A percentile compares a stretch with the other conserved stretches of the same genome.
Conservation (phyloP, 1,140 invertebrate species). For the Uloborus diversus region DNA sequence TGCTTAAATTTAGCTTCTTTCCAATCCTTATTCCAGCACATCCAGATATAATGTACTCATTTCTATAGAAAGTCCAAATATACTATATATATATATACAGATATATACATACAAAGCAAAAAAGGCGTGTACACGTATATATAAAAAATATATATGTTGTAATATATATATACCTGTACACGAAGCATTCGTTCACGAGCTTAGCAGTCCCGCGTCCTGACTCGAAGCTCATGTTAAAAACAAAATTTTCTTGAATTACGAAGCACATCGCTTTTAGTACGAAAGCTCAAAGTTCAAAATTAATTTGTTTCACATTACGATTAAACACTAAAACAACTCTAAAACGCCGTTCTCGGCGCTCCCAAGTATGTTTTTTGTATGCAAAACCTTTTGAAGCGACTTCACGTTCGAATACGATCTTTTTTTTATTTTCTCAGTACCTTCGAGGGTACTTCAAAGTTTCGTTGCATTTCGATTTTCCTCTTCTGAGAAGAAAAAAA, state of each 20-base stretch:
- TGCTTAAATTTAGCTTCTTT: slow-evolving; percentile 55
- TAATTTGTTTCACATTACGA: slow-evolving; percentile 2
- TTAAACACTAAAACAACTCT: slow-evolving; percentile 16
- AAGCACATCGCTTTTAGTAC: slow-evolving; percentile 46
- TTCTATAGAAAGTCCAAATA: slow-evolving; percentile 54
- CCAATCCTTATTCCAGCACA: slow-evolving; percentile 36
- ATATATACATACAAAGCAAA: slow-evolving; percentile 36
- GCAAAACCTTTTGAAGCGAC: background rate
- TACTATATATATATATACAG: slow-evolving; percentile 28
- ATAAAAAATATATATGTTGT: slow-evolving; percentile 29
- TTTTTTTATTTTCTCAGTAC: background rate
- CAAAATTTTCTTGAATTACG: background rate
- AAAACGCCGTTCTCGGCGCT: slow-evolving; percentile 31
- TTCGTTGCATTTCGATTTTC: slow-evolving; percentile 9
- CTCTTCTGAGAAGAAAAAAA: slow-evolving; percentile 19
- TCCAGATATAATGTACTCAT: slow-evolving; percentile 35
- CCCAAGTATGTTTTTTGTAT: slow-evolving; percentile 23
- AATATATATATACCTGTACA: slow-evolving; percentile 47
- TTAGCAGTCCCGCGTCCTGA: slow-evolving; percentile 41
- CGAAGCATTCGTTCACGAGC: slow-evolving; percentile 44
- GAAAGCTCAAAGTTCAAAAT: slow-evolving; percentile 36
- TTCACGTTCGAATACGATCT: background rate
- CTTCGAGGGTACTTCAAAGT: background rate
- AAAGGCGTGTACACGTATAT: slow-evolving; percentile 51
- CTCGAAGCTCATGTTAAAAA: slow-evolving; percentile 49